These are phyloP conservation scores for Spodoptera littoralis DNA, from an alignment of 2,888 invertebrate species.

Conservation along the genomic window DNA sequence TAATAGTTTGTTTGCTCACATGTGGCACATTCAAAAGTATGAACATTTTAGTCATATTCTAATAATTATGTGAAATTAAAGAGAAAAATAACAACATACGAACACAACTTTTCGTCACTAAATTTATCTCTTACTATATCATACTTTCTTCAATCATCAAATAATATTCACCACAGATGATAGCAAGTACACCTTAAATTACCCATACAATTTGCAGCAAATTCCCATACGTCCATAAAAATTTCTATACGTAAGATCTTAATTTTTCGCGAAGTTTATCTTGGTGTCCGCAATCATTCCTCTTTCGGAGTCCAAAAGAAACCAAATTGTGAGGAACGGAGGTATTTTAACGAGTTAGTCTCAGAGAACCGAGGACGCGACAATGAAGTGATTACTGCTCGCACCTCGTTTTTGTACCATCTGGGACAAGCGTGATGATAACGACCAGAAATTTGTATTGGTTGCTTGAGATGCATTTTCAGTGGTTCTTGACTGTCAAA, in stretches of 20 bases:
- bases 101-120: no score
- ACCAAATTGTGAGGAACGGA: constrained; percentile 19
- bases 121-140: no score
- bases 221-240: constrained; percentile 6
- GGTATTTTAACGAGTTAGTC: constrained; percentile 43
- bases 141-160: no score
- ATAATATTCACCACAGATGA: no score
- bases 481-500: no score
- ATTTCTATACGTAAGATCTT: constrained; percentile 27
- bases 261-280: constrained; percentile 31
- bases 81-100: no score
- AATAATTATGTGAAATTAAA: no score
- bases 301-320: constrained; percentile 43
- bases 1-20: no score
- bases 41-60: no score
- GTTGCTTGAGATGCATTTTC: background rate
- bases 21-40: no score
- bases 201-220: constrained; percentile 1
- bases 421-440: constrained; percentile 38
- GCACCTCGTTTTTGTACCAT: constrained; percentile 59
- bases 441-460: background rate
- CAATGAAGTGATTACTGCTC: constrained; percentile 62
- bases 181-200: background rate
- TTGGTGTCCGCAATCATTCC: constrained; percentile 33
- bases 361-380: constrained; percentile 40